A percentile compares a stretch with the other conserved stretches of the same genome.
phyloP scores from a whole-genome alignment of 1,140 invertebrate species.

The Tachypleus tridentatus region DNA sequence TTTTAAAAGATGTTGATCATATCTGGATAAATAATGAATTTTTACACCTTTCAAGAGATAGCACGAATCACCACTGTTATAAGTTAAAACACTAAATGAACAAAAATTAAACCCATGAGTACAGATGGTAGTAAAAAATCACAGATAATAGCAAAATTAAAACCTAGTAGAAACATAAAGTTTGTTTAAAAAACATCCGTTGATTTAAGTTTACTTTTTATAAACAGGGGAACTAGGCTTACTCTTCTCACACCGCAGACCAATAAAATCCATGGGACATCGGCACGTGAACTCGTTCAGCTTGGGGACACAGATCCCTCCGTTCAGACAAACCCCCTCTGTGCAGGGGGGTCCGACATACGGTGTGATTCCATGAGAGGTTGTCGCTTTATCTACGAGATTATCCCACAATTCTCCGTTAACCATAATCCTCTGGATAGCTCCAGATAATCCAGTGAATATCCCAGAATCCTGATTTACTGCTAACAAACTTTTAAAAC shows the following conservation, averaged over 20 bases:
- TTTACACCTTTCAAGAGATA: background rate
- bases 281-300: constrained; percentile 54
- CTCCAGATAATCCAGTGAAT: constrained; percentile 60
- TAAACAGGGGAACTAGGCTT: constrained; percentile 29
- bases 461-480: constrained; percentile 57
- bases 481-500: constrained; percentile 54
- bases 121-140: no score
- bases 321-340: constrained; percentile 51
- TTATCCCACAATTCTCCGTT: constrained; percentile 52
- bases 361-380: constrained; percentile 39
- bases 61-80: background rate
- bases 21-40: no score
- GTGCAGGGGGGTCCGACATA: constrained; percentile 58
- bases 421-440: constrained; percentile 67
- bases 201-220: background rate
- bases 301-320: constrained; percentile 57
- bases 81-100: no score
- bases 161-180: background rate
- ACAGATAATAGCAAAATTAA: no score
- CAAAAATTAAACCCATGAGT: no score
- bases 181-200: background rate
- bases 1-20: no score
- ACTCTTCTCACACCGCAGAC: constrained; percentile 57
- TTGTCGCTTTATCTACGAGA: constrained; percentile 25
- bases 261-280: constrained; percentile 49